Evolutionary conservation across 1,140 invertebrate genomes (phyloP).

Genomic region (Papilio glaucus): DNA sequence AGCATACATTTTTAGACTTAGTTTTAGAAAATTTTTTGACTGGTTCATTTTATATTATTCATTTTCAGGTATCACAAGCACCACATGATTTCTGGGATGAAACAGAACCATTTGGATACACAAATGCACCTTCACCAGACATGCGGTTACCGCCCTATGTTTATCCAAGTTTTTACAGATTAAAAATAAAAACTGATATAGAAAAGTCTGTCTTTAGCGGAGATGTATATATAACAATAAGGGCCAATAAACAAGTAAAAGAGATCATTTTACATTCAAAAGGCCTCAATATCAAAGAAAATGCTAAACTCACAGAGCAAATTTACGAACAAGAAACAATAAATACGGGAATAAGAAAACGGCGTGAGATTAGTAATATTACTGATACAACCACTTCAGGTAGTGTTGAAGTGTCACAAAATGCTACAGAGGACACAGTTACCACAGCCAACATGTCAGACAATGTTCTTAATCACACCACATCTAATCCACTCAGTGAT

Average conservation of each 20-base stretch:
- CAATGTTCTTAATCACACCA: slow-evolving; percentile 17
- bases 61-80: slow-evolving; percentile 63
- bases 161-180: slow-evolving; percentile 84
- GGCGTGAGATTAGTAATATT: slow-evolving; percentile 45
- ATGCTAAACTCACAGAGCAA: slow-evolving; percentile 74
- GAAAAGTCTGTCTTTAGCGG: slow-evolving; percentile 86
- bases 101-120: slow-evolving; percentile 63
- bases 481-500: slow-evolving; percentile 28
- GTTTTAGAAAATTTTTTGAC: not conserved
- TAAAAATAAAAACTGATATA: slow-evolving; percentile 86
- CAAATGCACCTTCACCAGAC: slow-evolving; percentile 55
- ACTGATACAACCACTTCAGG: slow-evolving; percentile 35
- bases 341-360: slow-evolving; percentile 50
- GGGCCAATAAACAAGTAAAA: slow-evolving; percentile 68
- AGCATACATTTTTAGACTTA: too few relatives aligned
- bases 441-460: slow-evolving; percentile 9
- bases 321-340: slow-evolving; percentile 70
- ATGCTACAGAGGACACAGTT: slow-evolving; percentile 8
- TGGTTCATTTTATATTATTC: not conserved
- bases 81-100: slow-evolving; percentile 68
- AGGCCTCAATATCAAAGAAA: slow-evolving; percentile 83
- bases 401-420: slow-evolving; percentile 11
- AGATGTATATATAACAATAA: slow-evolving; percentile 84
- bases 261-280: slow-evolving; percentile 87
- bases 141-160: slow-evolving; percentile 85